phyloP scores from a whole-genome alignment of 2,888 invertebrate genomes.

The Gerris lacustris region DNA sequence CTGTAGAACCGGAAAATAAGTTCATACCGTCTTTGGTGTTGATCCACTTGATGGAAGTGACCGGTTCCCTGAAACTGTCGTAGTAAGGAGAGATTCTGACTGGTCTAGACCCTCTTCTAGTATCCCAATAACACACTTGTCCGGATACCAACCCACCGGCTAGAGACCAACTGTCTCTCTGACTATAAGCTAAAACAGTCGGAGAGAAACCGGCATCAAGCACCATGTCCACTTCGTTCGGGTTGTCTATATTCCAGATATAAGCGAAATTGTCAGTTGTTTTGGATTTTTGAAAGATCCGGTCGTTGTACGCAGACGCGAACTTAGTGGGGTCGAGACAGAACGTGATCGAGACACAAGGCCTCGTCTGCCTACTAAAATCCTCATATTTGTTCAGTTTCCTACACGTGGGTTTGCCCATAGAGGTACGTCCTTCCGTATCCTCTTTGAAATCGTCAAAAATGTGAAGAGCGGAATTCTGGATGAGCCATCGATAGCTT shows the following conservation, averaged over 20 bases:
- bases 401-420: not conserved
- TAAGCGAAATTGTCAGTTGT: not conserved
- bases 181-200: constrained; percentile 16
- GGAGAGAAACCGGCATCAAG: constrained; percentile 19
- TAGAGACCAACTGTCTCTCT: constrained; percentile 45
- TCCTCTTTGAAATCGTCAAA: not conserved
- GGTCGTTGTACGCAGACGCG: not conserved
- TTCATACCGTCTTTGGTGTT: constrained; percentile 23
- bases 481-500: constrained; percentile 1
- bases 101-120: constrained; percentile 20
- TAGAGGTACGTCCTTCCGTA: not conserved
- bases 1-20: constrained; percentile 20
- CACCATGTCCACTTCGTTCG: constrained; percentile 19
- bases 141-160: constrained; percentile 67
- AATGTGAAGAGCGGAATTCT: constrained; percentile 5
- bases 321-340: not conserved
- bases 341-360: not conserved
- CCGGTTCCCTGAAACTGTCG: constrained; percentile 21
- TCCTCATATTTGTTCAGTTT: not conserved
- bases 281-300: not conserved
- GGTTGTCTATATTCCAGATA: constrained; percentile 15
- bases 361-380: not conserved
- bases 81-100: constrained; percentile 18
- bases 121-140: constrained; percentile 24
- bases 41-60: constrained; percentile 21